A percentile compares a stretch with the other conserved stretches of the same genome.
Conservation (phyloP, 1,140 invertebrate species). For the Lethrus apterus region DNA sequence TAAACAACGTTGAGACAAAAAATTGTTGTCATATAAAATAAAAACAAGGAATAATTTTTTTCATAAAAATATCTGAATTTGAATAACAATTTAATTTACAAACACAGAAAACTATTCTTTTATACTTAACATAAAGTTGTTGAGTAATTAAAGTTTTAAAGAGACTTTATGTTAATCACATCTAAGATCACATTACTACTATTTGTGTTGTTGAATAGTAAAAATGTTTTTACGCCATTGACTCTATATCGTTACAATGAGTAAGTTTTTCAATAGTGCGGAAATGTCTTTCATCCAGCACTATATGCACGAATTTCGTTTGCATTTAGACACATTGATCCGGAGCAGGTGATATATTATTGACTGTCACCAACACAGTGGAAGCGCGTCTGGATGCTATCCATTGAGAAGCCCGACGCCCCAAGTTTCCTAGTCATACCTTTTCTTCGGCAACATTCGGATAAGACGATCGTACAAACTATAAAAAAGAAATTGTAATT, state of each 20-base stretch:
- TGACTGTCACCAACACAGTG: constrained; percentile 6
- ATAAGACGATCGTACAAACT: constrained; percentile 37
- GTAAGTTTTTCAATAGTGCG: too few relatives aligned
- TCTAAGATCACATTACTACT: neutral
- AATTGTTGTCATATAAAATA: too few relatives aligned
- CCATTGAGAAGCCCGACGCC: constrained; percentile 35
- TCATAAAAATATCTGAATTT: too few relatives aligned
- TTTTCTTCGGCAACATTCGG: constrained; percentile 36
- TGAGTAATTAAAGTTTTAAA: neutral
- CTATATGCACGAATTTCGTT: neutral
- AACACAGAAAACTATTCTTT: too few relatives aligned
- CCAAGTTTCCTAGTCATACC: constrained; percentile 36
- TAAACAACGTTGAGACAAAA: too few relatives aligned
- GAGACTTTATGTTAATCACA: neutral
- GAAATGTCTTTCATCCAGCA: too few relatives aligned
- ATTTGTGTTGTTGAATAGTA: too few relatives aligned
- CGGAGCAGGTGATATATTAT: constrained; percentile 4
- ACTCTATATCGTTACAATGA: too few relatives aligned
- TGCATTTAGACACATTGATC: constrained; percentile 15
- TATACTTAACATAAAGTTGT: too few relatives aligned
- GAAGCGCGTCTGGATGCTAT: constrained; percentile 27
- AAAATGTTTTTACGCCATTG: too few relatives aligned
- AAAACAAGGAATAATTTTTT: too few relatives aligned
- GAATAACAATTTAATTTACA: too few relatives aligned
- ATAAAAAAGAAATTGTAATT: constrained; percentile 23